Percentiles rank a stretch among this genome's conserved stretches.
Conservation (phyloP, 2,113 vertebrate genomes). For the Sminthopsis crassicaudata region DNA sequence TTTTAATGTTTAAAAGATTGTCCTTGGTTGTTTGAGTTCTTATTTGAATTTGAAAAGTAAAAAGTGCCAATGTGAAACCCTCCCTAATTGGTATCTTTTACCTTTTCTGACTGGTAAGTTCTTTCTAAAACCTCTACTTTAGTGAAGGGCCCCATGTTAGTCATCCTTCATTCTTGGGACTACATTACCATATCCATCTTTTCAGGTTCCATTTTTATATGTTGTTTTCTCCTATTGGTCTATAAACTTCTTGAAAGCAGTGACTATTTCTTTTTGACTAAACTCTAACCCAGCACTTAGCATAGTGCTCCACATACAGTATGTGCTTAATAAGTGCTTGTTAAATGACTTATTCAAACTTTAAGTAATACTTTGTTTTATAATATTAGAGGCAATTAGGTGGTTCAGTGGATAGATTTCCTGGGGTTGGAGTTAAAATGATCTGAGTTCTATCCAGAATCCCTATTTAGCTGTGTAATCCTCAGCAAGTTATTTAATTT, state of each 20-base stretch:
- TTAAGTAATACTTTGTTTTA: background rate
- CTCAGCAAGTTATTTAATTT: background rate
- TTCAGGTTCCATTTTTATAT: background rate
- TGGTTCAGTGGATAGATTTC: no score
- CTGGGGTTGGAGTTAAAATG: background rate
- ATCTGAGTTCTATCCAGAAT: background rate
- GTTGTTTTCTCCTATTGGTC: background rate
- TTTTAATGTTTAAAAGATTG: background rate
- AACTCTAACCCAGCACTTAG: background rate
- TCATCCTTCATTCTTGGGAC: background rate
- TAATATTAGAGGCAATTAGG: background rate
- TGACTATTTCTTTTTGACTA: background rate
- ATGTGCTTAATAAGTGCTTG: background rate
- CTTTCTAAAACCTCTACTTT: background rate
- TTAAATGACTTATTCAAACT: background rate
- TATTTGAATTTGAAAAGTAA: background rate
- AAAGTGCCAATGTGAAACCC: background rate
- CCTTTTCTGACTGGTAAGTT: background rate
- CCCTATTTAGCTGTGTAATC: background rate
- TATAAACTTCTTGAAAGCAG: background rate
- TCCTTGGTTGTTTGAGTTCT: background rate
- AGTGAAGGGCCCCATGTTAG: background rate
- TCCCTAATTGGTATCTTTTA: background rate
- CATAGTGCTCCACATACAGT: background rate
- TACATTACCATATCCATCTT: background rate